A percentile compares a stretch with the other conserved stretches of the same genome.
phyloP scores from a whole-genome alignment of 2,888 invertebrate genomes.

The Iselma pallidipennis region DNA sequence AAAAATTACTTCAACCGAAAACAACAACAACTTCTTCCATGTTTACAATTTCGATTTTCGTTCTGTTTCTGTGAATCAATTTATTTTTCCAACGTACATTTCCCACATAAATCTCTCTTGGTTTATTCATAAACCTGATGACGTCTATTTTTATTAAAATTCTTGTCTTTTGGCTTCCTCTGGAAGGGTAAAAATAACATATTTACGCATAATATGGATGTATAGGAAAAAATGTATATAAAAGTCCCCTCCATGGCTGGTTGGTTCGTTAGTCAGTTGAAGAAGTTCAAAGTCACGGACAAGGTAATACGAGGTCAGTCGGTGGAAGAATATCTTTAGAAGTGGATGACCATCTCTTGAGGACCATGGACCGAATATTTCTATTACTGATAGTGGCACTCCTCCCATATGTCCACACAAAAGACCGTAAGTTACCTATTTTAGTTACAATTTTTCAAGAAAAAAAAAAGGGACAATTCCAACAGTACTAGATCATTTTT shows the following conservation, averaged over 20 bases:
- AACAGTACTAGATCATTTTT: neutral
- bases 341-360: slow-evolving; percentile 15
- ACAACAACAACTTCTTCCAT: too few relatives aligned
- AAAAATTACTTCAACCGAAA: too few relatives aligned
- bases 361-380: neutral
- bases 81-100: too few relatives aligned
- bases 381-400: neutral
- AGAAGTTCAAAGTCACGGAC: slow-evolving; percentile 49
- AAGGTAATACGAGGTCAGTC: slow-evolving; percentile 50
- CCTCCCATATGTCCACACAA: neutral
- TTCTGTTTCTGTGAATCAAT: too few relatives aligned
- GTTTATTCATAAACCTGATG: neutral
- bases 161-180: neutral
- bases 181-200: neutral
- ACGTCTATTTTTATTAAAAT: neutral
- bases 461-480: too few relatives aligned
- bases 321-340: slow-evolving; percentile 39
- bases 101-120: too few relatives aligned
- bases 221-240: slow-evolving; percentile 1
- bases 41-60: too few relatives aligned
- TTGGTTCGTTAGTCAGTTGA: neutral
- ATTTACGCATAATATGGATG: neutral
- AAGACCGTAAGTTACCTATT: slow-evolving; percentile 28
- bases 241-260: slow-evolving; percentile 21
- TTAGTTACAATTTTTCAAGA: neutral